Conservation (phyloP, 2,888 invertebrate species). For the Flexamia atlantica region DNA sequence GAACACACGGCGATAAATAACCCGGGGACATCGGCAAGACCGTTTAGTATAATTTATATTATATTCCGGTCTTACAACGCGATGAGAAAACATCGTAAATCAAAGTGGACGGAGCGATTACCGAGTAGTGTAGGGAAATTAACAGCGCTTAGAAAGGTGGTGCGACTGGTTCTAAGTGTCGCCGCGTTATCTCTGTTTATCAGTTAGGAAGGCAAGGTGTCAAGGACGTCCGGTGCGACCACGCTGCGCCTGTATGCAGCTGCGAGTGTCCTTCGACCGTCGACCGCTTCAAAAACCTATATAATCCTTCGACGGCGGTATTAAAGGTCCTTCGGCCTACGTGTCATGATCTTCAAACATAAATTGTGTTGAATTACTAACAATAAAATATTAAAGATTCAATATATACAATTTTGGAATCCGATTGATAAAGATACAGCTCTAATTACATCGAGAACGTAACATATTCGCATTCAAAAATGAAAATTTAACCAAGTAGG, state of each 20-base stretch:
- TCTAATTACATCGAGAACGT: too few species aligned
- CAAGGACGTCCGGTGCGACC: constrained; percentile 38
- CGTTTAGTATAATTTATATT: constrained; percentile 56
- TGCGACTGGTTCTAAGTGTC: constrained; percentile 47
- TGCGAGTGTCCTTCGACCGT: neutral
- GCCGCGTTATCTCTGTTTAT: constrained; percentile 49
- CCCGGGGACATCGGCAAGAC: constrained; percentile 23
- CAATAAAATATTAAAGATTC: too few species aligned
- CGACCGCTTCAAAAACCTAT: too few species aligned
- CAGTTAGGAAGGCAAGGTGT: constrained; percentile 55
- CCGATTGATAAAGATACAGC: too few species aligned
- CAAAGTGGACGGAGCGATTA: constrained; percentile 32
- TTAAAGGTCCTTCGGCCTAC: too few species aligned
- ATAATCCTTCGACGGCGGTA: too few species aligned
- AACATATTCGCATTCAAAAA: too few species aligned
- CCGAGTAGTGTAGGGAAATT: constrained; percentile 59
- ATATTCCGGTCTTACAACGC: constrained; percentile 34
- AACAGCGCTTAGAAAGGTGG: constrained; percentile 61
- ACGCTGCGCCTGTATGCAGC: constrained; percentile 1
- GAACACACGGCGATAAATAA: constrained; percentile 31
- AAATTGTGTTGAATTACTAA: too few species aligned
- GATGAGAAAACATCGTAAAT: constrained; percentile 49
- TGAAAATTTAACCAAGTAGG: too few species aligned
- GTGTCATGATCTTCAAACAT: too few species aligned
- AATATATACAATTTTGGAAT: too few species aligned